Base-by-base conservation (phyloP, 2,113 vertebrate species). In the Saccopteryx bilineata region DNA sequence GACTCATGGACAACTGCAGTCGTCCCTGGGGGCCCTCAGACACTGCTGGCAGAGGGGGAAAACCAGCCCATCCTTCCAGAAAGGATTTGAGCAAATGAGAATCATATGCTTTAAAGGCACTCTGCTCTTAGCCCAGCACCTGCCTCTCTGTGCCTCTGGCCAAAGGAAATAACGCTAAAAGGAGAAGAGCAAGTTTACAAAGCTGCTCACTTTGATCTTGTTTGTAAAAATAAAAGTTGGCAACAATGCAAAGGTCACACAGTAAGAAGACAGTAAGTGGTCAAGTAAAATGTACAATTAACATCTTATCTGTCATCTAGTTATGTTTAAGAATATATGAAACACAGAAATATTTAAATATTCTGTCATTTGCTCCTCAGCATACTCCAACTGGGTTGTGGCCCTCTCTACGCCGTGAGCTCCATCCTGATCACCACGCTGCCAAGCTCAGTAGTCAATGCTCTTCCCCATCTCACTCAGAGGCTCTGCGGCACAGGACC, bases 161-260 rank as follows among this genome's bases (percentile, higher is more conserved):
- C 19, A 74, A 87, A 92, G 54, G 85, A 78, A 81, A 58, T 15
- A 18, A 78, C 68, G 80, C 50, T 94, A 46, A 78, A 89, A 15
- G 24, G 33, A 94, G 65, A 71, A 78, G 76, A 69, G 76, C 60
- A 89, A 58, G 18, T 79, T 92, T 86, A 94, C 9, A 82, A 52
- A 83, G 63, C 80, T 72, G 19, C 48, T 31, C 24, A 18, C 28
- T 66, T 54, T 33, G 80, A 56, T 81, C 68, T 68, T 95, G 6
- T 48, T 60, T 69, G 74, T 86, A 60, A 90, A 1, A 39, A 65
- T 9, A 72, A 92, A 72, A 82, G 86, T 17, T 81, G n/a, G 74
- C 71, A 92, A 56, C 15, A 19, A 7, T 5, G 2, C 13, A 71
- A 68, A 39, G 58, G 13, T 71, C 72, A 86, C 31, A 39, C 8